These are phyloP conservation scores for Oriolus oriolus DNA, from an alignment of 2,113 vertebrate genomes.

Conservation along the genomic window DNA sequence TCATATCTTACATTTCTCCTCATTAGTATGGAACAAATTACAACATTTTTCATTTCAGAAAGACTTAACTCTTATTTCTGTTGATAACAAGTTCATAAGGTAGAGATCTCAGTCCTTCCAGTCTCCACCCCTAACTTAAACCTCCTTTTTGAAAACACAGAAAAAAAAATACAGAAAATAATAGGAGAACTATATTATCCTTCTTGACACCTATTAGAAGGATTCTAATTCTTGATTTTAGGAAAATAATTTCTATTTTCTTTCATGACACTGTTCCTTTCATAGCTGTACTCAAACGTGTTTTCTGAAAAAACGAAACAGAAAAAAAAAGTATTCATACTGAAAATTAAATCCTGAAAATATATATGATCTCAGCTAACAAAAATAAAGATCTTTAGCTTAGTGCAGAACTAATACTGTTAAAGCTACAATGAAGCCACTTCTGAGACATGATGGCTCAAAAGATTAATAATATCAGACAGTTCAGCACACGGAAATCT, in stretches of 20 bases:
- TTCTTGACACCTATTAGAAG: not conserved
- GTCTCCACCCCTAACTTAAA: not conserved
- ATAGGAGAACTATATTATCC: not conserved
- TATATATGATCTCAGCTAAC: not conserved
- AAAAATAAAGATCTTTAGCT: not conserved
- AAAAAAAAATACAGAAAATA: not conserved
- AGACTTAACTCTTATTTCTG: constrained; percentile 25
- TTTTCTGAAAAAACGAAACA: not conserved
- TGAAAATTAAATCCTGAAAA: not conserved
- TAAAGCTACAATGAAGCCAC: not conserved
- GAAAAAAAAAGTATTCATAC: not conserved
- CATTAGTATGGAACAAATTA: constrained; percentile 44
- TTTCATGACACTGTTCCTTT: not conserved
- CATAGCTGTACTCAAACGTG: not conserved
- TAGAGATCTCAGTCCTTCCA: not conserved
- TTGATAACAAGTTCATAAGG: not conserved
- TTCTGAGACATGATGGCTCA: not conserved
- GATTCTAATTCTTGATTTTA: not conserved
- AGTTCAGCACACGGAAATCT: not conserved
- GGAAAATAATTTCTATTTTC: not conserved
- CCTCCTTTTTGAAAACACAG: not conserved
- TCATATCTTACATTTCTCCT: constrained; percentile 59
- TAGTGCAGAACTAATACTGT: not conserved
- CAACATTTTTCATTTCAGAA: constrained; percentile 41
- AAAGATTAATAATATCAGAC: not conserved